These are phyloP conservation scores for Rhagonycha lutea DNA, from an alignment of 2,888 invertebrate species.

Conservation along the genomic window DNA sequence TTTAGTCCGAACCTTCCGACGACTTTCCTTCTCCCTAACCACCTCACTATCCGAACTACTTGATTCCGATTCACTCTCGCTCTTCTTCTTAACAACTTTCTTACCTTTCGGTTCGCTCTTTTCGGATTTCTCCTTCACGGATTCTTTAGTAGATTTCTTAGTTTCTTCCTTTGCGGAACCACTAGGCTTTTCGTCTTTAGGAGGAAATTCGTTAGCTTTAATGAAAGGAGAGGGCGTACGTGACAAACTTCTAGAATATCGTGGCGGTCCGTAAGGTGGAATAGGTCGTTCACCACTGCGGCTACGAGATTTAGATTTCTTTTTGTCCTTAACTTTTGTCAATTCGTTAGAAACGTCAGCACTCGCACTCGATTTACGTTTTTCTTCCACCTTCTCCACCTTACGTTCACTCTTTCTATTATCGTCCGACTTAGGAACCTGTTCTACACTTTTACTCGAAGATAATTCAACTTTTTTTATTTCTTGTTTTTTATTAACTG, in stretches of 20 bases:
- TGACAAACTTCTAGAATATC: conserved; percentile 78
- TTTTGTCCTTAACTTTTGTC: conserved; percentile 41
- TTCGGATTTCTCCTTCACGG: conserved; percentile 41
- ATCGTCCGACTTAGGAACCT: conserved; percentile 47
- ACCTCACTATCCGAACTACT: conserved; percentile 53
- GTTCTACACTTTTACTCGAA: conserved; percentile 56
- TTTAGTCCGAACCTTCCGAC: conserved; percentile 47
- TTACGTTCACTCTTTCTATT: conserved; percentile 45
- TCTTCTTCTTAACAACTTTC: conserved; percentile 52
- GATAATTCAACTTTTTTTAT: conserved; percentile 37
- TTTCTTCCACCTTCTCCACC: conserved; percentile 36
- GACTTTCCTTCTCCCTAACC: conserved; percentile 45
- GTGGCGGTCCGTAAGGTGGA: conserved; percentile 52
- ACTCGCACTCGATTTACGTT: conserved; percentile 37
- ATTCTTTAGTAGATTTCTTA: conserved; percentile 46
- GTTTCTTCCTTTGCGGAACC: conserved; percentile 45
- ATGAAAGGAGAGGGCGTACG: conserved; percentile 86
- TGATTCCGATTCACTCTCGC: conserved; percentile 51
- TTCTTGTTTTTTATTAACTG: conserved; percentile 45
- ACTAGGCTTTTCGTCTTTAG: conserved; percentile 53
- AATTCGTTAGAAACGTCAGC: conserved; percentile 36
- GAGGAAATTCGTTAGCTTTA: conserved; percentile 66
- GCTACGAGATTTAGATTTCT: conserved; percentile 50
- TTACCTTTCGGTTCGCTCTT: conserved; percentile 41
- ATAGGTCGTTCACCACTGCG: conserved; percentile 49